These are phyloP conservation scores for Drosophila orena DNA, from an alignment of 1,140 invertebrate genomes.

Conservation along the genomic window DNA sequence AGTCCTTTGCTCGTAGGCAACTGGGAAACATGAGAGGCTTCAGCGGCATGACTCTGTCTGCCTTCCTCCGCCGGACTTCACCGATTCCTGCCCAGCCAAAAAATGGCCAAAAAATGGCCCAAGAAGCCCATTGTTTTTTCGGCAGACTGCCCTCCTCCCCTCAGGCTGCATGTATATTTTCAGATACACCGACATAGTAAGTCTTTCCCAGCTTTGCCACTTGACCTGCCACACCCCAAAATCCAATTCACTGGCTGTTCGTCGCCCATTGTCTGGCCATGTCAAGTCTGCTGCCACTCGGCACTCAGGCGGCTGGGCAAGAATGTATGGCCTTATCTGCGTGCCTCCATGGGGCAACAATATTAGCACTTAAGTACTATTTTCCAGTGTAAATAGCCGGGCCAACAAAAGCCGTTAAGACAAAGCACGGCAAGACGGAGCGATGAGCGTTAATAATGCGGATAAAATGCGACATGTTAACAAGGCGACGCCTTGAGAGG, in stretches of 20 bases:
- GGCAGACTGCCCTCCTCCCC: conserved; percentile 2
- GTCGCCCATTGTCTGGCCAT: conserved; percentile 51
- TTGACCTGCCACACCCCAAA: conserved; percentile 4
- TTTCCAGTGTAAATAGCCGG: conserved; percentile 67
- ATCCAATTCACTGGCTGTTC: background rate
- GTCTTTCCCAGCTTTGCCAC: conserved; percentile 15
- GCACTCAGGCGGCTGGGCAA: conserved; percentile 48
- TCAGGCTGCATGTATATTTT: conserved; percentile 4
- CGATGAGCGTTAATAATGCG: conserved; percentile 66
- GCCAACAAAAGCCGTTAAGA: conserved; percentile 56
- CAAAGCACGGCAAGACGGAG: conserved; percentile 55
- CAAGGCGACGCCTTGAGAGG: conserved; percentile 62
- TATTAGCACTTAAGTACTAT: conserved; percentile 74
- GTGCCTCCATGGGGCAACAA: conserved; percentile 55
- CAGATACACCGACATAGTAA: conserved; percentile 26
- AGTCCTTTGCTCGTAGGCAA: conserved; percentile 3
- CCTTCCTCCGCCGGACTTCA: background rate
- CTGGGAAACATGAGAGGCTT: conserved; percentile 24
- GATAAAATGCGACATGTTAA: conserved; percentile 74
- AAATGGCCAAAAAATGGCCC: conserved; percentile 3
- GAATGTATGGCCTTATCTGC: conserved; percentile 56
- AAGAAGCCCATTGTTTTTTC: conserved; percentile 25
- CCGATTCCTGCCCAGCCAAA: conserved; percentile 16
- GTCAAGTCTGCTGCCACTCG: conserved; percentile 57
- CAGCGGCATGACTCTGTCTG: conserved; percentile 12